These are phyloP conservation scores for Ypsolopha scabrella DNA, from an alignment of 2,888 invertebrate species.

Conservation along the genomic window DNA sequence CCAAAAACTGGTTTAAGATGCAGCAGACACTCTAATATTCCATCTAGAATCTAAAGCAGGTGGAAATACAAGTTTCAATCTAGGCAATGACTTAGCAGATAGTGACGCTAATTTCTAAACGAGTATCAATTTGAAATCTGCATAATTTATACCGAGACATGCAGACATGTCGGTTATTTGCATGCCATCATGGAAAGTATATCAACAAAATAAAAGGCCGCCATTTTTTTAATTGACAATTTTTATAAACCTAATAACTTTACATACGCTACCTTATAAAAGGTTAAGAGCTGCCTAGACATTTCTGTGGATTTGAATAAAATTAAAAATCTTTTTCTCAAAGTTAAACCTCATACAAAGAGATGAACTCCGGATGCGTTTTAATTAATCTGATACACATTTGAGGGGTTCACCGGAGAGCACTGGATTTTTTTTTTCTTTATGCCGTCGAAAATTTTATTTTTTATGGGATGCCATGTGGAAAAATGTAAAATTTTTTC, in stretches of 20 bases:
- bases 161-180: not conserved
- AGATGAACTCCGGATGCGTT: conserved; percentile 36
- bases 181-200: not conserved
- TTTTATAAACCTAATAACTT: no score
- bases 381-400: conserved; percentile 41
- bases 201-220: no score
- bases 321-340: not conserved
- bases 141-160: not conserved
- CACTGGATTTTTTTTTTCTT: not conserved
- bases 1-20: no score
- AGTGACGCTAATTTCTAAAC: not conserved
- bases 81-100: not conserved
- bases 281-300: no score
- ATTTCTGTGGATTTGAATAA: not conserved
- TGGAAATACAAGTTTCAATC: no score
- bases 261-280: no score
- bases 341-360: conserved; percentile 12
- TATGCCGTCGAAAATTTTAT: no score
- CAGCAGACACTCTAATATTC: no score
- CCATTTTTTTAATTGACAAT: no score
- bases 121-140: not conserved
- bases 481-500: not conserved
- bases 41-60: no score
- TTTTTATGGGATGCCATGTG: not conserved
- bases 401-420: conserved; percentile 11